Evolutionary conservation across 2,888 invertebrate genomes (phyloP).

Genomic region (Tribolium freemani): DNA sequence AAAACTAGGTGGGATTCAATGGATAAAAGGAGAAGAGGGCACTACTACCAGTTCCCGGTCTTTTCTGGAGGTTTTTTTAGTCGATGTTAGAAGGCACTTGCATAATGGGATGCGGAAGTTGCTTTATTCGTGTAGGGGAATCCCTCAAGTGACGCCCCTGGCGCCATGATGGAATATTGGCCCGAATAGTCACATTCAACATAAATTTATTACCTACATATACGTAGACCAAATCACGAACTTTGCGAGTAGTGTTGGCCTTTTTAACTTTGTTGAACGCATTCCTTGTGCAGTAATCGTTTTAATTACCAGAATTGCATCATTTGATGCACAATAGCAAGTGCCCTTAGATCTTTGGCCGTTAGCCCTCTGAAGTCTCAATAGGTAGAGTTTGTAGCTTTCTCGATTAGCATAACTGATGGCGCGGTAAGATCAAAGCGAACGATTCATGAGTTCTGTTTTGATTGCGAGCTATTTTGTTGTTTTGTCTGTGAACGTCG

Average conservation of each 20-base stretch:
- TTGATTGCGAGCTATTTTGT: constrained; percentile 20
- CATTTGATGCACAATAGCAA: not conserved
- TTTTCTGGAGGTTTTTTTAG: not conserved
- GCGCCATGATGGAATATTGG: constrained; percentile 1
- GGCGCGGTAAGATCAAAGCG: constrained; percentile 16
- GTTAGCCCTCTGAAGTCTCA: constrained; percentile 10
- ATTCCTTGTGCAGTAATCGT: not conserved
- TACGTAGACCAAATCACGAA: too few relatives aligned
- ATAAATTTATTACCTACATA: too few relatives aligned
- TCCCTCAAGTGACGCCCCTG: not conserved
- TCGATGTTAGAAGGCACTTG: too few relatives aligned
- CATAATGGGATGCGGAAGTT: constrained; percentile 5
- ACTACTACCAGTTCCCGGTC: not conserved
- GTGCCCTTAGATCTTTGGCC: not conserved
- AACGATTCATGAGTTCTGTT: too few relatives aligned
- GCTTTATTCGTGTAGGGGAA: constrained; percentile 5
- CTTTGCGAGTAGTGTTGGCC: too few relatives aligned
- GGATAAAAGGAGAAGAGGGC: not conserved
- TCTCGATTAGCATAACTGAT: constrained; percentile 25
- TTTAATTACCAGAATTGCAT: constrained; percentile 9
- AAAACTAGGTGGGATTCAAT: not conserved
- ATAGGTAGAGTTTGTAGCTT: constrained; percentile 7
- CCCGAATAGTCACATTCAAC: not conserved
- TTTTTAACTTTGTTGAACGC: not conserved
- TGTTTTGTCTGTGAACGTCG: constrained; percentile 5